Evolutionary conservation across 2,888 invertebrate species (phyloP), one percentile per base, ranked within the genome.

Genomic region (Drosophila infuscata): DNA sequence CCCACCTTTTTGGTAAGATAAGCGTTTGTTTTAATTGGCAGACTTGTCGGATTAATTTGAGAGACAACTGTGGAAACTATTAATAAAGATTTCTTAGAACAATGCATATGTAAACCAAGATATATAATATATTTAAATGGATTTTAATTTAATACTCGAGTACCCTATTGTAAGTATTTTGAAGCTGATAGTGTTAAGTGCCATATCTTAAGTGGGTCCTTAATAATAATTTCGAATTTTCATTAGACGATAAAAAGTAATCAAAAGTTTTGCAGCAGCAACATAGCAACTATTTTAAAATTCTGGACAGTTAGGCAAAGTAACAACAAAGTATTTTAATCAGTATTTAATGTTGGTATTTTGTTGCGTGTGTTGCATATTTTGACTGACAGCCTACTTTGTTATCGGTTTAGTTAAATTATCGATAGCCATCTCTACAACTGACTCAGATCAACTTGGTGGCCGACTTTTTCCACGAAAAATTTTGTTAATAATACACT

Each of bases 361-460:
- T 54, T 1, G 5, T 15, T 8, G 7, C 46, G 20, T 33, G 8
- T 36, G 6, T 17, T 33, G 11, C 41, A 51, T 25, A 32, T n/a
- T 53, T 58, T 20, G 11, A 17, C 30, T 52, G 36, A 38, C 43
- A 48, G 35, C 6, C 43, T 46, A 8, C 15, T 25, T 46, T 25
- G 12, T 43, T 59, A 74, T 62, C 79, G 79, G 65, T 70, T 63
- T 15, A 32, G 53, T n/a, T 12, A 17, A 12, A 38, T 67, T 56
- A 74, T 52, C 68, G 66, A 60, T 57, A 56, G 75, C 69, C 67
- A 80, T 53, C 76, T 76, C 62, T 70, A 75, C 75, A 79, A 86
- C 84, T 89, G 89, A 89, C 75, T 86, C 86, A 86, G 89, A 84
- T 74, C 70, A 71, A 83, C 75, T 78, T 65, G 83, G 68, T 85